Evolutionary conservation across 2,113 vertebrate species (phyloP), one percentile per base, ranked within the genome.

Genomic region (Chamaea fasciata): DNA sequence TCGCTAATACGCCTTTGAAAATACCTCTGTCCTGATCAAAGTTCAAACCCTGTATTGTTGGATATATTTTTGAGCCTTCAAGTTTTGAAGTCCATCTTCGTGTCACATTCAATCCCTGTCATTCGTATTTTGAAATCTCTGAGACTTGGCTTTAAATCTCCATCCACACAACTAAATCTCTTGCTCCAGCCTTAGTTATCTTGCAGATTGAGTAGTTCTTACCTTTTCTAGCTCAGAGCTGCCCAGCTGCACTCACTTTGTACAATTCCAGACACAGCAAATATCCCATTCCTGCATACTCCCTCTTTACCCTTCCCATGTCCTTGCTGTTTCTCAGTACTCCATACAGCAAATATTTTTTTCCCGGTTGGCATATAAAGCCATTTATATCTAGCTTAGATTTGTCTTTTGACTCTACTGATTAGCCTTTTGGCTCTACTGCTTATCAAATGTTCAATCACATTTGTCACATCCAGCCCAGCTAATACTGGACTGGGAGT

Each of bases 221-320:
- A 56, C 26, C 49, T 80, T 82, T 55, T 9, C 30, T 53, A 35
- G 49, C 42, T 87, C 73, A 57, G 52, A 77, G 7, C 76, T 74
- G 33, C 22, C 31, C 27, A 64, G 16, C 41, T 64, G 60, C 0
- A 0, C 44, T 56, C 6, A 10, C 0, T 0, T 18, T 68, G 44
- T 47, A 11, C 4, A 11, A 49, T 83, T 83, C 50, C 30, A 79
- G 31, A 73, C 39, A 35, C 23, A 74, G 64, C 0, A 4, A 23
- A 42, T 75, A 8, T 59, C 26, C 33, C 5, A 12, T 8, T 79
- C 46, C 67, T 49, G 13, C 26, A 5, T 50, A 33, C 14, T 53
- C 10, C 13, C 33, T 82, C 39, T 47, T 53, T 70, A 18, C 16
- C 37, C 31, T 91, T 89, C 44, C 60, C 15, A 22, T 0, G 0